Base-by-base conservation (phyloP, 2,888 invertebrate species). In the Allophyes oxyacanthae region DNA sequence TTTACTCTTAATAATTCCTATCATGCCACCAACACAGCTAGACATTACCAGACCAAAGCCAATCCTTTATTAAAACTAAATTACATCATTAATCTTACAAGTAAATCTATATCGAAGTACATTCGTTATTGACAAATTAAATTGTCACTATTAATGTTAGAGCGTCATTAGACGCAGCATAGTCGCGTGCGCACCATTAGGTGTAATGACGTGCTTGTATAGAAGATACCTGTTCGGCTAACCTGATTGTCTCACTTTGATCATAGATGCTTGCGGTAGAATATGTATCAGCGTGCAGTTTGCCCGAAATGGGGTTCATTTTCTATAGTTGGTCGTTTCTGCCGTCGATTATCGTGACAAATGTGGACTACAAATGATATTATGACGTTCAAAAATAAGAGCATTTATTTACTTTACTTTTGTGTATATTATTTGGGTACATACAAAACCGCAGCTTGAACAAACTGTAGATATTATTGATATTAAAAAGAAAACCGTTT, bases 121-220 rank as follows among this genome's bases (percentile, higher is more conserved):
- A 53, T 54, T 56, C 63, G 44, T 53, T 62, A 54, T 63, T 59
- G 63, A 68, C 69, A 72, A 62, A 72, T 68, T 72, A 68, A 66
- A 72, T 72, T 68, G 58, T 70, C 69, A 63, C 58, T 63, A 55
- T 62, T 62, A 67, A 72, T 62, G 53, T 37, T 55, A n/a, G 36
- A 50, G 20, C 25, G 34, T 49, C 59, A 72, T 67, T 59, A 72
- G 65, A 52, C 41, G 37, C 46, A 40, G 55, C 53, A 60, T 44
- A 46, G 69, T 56, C 64, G 73, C 63, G 53, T 69, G 55, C 68
- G 54, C 62, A 54, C 60, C 62, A 64, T 72, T 72, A 72, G 20
- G 60, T 14, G 56, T 67, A 73, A 73, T 62, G 75, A 62, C 51
- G 50, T 59, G 48, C 62, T 59, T 62, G 54, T 72, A 55, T 54